Evolutionary conservation across 2,113 vertebrate species (phyloP).

Genomic region (Ameiurus melas): DNA sequence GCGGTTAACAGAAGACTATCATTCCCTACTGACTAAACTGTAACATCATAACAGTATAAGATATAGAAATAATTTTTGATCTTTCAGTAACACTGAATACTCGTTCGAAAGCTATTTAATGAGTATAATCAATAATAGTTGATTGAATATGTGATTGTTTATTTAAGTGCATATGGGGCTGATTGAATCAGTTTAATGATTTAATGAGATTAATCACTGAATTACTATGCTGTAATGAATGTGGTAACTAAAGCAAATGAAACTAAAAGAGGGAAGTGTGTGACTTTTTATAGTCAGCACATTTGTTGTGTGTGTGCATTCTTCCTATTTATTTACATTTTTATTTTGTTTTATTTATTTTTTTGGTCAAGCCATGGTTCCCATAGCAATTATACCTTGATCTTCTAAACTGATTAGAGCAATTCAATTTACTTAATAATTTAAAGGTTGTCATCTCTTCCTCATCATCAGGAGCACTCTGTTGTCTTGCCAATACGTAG

Average conservation of each 20-base stretch:
- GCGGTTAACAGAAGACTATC: neutral
- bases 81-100: neutral
- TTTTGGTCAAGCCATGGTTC: neutral
- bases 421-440: neutral
- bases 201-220: neutral
- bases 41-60: neutral
- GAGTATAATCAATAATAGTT: neutral
- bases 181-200: neutral
- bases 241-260: neutral
- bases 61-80: neutral
- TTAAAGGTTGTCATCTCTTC: neutral
- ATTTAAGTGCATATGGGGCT: neutral
- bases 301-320: neutral
- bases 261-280: conserved; percentile 12
- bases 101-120: neutral
- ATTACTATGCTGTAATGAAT: neutral
- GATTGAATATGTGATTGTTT: neutral
- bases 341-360: neutral
- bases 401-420: conserved; percentile 20
- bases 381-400: neutral
- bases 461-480: conserved; percentile 28
- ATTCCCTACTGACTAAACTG: neutral
- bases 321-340: neutral
- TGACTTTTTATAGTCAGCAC: conserved; percentile 1
- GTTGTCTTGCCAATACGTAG: neutral